Conservation (phyloP, 2,888 invertebrate genomes). For the Ichneumon xanthorius region DNA sequence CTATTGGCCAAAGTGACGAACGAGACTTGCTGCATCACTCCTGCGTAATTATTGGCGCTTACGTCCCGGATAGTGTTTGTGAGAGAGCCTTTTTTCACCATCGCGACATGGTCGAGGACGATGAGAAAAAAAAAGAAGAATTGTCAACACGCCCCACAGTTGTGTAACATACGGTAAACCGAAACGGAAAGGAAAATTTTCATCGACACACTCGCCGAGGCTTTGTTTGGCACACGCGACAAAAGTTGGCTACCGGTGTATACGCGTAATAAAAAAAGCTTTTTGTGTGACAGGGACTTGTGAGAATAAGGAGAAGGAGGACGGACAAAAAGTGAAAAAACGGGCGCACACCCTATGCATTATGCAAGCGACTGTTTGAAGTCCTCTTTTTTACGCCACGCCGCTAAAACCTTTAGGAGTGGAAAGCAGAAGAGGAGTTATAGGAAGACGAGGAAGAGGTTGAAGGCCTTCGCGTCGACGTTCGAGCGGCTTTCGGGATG, state of each 20-base stretch:
- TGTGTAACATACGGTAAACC: neutral
- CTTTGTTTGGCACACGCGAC: constrained; percentile 59
- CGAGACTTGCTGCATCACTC: constrained; percentile 54
- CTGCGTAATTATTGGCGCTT: constrained; percentile 58
- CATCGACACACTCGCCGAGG: neutral
- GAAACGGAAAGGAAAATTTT: neutral
- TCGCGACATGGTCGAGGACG: constrained; percentile 25
- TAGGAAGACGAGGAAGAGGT: constrained; percentile 31
- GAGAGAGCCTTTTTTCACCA: constrained; percentile 29
- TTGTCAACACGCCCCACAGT: neutral
- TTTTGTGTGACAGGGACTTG: constrained; percentile 77
- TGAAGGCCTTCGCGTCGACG: constrained; percentile 48
- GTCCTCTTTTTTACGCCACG: constrained; percentile 76
- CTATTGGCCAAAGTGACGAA: constrained; percentile 34
- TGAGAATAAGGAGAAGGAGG: constrained; percentile 26
- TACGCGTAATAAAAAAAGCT: constrained; percentile 72
- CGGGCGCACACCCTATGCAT: constrained; percentile 77
- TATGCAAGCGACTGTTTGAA: constrained; percentile 82
- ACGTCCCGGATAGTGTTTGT: constrained; percentile 44
- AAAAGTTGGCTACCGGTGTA: constrained; percentile 77
- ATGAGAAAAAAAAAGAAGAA: constrained; percentile 18
- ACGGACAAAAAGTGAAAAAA: constrained; percentile 49
- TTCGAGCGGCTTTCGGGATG: constrained; percentile 53
- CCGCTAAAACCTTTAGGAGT: constrained; percentile 70
- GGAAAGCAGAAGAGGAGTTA: constrained; percentile 25